Conservation (phyloP, 2,797 vertebrate genomes). For the Syndactyla subalaris region DNA sequence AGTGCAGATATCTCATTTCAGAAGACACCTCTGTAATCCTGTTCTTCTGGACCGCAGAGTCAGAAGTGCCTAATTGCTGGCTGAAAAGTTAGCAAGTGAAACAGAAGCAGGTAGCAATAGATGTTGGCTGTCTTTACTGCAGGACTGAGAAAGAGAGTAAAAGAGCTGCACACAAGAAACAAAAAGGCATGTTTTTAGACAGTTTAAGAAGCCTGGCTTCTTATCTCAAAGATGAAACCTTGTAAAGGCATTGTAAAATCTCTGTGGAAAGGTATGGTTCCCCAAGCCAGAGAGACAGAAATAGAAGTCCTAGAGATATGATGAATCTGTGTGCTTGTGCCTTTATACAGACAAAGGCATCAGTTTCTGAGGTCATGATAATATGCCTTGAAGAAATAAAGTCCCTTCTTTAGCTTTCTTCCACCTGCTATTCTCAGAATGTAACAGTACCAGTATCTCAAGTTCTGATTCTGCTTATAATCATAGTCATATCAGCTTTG, state of each 20-base stretch:
- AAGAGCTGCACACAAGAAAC: background rate
- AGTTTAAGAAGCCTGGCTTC: background rate
- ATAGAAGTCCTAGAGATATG: background rate
- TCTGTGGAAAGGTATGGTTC: background rate
- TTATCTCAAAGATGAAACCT: background rate
- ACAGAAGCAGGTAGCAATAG: background rate
- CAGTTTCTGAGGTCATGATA: background rate
- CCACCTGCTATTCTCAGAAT: background rate
- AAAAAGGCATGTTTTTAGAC: background rate
- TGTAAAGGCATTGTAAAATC: background rate
- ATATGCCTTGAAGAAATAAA: background rate
- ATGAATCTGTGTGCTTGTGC: background rate
- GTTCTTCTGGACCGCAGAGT: background rate
- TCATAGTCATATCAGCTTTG: background rate
- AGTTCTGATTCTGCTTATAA: background rate
- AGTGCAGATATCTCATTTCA: background rate
- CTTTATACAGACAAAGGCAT: conserved; percentile 1
- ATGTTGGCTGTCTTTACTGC: background rate
- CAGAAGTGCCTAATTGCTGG: background rate
- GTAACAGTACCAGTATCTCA: background rate
- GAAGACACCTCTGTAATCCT: background rate
- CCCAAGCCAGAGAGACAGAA: background rate
- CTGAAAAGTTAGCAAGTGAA: background rate
- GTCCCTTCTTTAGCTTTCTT: background rate
- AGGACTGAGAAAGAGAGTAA: background rate